Evolutionary conservation across 64 coral and sea anemone species (phyloP), one percentile per base, ranked within the genome.

Genomic region (Anthopleura sola): DNA sequence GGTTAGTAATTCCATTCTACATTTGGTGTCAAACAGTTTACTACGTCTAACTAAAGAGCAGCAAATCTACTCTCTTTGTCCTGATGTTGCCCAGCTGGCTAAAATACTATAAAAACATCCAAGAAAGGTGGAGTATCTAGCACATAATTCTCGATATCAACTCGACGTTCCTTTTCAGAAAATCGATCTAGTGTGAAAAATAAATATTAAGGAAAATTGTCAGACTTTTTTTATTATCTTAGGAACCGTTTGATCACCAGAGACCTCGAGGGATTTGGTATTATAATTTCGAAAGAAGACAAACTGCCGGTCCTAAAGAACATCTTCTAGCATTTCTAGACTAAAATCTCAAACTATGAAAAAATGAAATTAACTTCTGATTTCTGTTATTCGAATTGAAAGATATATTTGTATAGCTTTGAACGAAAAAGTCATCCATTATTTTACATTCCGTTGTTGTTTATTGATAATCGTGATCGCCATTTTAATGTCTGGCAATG

Each of bases 381-480:
- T 17, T 14, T 71, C 28, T 32, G 31, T 17, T 15, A 31, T 28
- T 12, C 14, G 9, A 71, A 71, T 16, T 32, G 29, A 0, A 15
- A 34, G n/a, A 16, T 32, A 34, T 31, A 71, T 32, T 34, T 0
- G n/a, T 36, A 4, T 15, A 71, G 28, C 26, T 32, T 71, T 33
- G 34, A 71, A 71, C 28, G 66, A 66, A 32, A 71, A 32, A 71
- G 5, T 32, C 8, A 71, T 32, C 8, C 8, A 32, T 71, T 71
- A 31, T 34, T 34, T 71, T 71, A 29, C 66, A 71, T 71, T 71
- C 66, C 66, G 66, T 32, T 32, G 66, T 71, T 71, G 66, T 71
- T 71, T 71, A 34, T 71, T 71, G 66, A 62, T 62, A 33, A 71
- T 32, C 66, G 13, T 79, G 76, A 79, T 79, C 76, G 76, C 76